A percentile compares a stretch with the other conserved stretches of the same genome.
phyloP scores from a whole-genome alignment of 37 sponge, comb jelly and placozoan genomes.

The Trichoplax adhaerens region DNA sequence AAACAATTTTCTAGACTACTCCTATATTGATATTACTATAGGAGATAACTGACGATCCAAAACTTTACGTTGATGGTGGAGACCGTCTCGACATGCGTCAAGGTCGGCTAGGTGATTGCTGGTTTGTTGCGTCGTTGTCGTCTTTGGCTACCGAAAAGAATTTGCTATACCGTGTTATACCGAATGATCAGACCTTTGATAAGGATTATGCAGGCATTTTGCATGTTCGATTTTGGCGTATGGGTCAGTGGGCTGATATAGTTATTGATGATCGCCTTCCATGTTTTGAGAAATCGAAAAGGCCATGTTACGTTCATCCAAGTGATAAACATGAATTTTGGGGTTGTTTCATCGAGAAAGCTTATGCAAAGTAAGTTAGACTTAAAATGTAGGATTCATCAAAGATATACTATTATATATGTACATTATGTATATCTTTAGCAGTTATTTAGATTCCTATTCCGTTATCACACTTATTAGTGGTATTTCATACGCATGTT shows the following conservation, averaged over 20 bases:
- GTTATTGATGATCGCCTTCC: conserved; percentile 75
- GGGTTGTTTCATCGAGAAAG: conserved; percentile 4
- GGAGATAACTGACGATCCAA: conserved; percentile 53
- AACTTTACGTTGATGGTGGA: conserved; percentile 62
- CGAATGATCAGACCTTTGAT: conserved; percentile 19
- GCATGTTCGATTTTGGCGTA: conserved; percentile 75
- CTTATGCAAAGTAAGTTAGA: conserved; percentile 6
- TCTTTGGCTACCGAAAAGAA: conserved; percentile 43
- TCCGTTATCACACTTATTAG: no score
- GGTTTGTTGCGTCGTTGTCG: conserved; percentile 77
- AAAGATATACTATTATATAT: no score
- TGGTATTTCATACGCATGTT: no score
- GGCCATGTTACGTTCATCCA: conserved; percentile 67
- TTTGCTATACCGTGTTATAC: background rate
- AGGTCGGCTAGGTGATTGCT: conserved; percentile 84
- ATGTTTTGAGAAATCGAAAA: conserved; percentile 24
- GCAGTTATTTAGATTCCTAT: no score
- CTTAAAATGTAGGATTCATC: background rate
- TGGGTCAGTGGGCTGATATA: conserved; percentile 78
- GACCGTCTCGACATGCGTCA: conserved; percentile 72
- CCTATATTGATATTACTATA: background rate
- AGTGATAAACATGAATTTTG: conserved; percentile 24
- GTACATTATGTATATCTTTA: no score
- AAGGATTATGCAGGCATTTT: conserved; percentile 55
- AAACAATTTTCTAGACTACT: no score